Base-by-base conservation (phyloP, 2,888 invertebrate species). In the Pachycephus smyrnensis region DNA sequence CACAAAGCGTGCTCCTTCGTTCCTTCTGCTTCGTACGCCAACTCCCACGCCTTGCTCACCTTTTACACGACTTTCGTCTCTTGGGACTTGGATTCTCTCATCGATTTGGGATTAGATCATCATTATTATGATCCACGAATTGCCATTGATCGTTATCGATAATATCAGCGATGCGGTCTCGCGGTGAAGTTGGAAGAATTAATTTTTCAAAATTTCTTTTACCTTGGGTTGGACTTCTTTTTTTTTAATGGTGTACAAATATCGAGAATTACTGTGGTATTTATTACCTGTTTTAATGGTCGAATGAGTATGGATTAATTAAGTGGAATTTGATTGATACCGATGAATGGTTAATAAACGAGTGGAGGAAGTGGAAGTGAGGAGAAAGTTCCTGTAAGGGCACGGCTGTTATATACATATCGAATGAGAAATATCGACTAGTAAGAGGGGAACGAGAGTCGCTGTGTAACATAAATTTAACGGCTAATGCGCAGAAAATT, bases 1-100 rank as follows among this genome's bases (percentile, higher is more conserved):
- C 91, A 91, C 91, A 88, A 87, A 87, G 89, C 88, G 87, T 88
- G 86, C 87, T 86, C 84, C 84, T 85, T 86, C 85, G 82, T 88
- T 85, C 85, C 84, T 82, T 81, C 82, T 55, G 75, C 76, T 86
- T 86, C 84, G 86, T 86, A 86, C 83, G 84, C 81, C 76, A 81
- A 87, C 89, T 87, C 89, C 89, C 86, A 89, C 89, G 89, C 88
- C 87, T 88, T 87, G 88, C 86, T 88, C 85, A 82, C 83, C 55
- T 55, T 55, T 55, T 55, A 9, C 55, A 23, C 23, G 55, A 55
- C 55, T 55, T 55, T 55, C 55, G 55, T 55, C 55, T 55, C 55
- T 23, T 9, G 40, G 40, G 23, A 40, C 40, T 40, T 23, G 55
- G 55, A 55, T 23, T 23, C 55, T 55, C 15, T 23, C 4, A 55